phyloP scores from a whole-genome alignment of 2,888 invertebrate species.

The Myopa testacea region DNA sequence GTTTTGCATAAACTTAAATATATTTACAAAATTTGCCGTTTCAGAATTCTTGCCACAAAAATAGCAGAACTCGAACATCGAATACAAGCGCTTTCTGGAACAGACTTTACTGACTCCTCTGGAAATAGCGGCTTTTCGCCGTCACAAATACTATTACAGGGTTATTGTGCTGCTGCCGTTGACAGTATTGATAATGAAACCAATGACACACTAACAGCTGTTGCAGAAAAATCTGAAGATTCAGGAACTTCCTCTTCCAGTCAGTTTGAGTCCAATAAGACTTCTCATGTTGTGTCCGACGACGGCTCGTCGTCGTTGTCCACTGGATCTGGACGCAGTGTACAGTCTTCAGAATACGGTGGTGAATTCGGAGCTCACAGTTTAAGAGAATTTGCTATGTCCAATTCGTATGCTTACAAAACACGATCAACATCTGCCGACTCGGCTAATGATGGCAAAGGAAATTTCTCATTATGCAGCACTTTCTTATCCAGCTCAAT shows the following conservation, averaged over 20 bases:
- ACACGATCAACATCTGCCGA: slow-evolving; percentile 60
- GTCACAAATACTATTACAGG: slow-evolving; percentile 76
- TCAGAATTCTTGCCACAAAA: slow-evolving; percentile 82
- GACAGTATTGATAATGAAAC: slow-evolving; percentile 59
- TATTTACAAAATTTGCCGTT: neutral
- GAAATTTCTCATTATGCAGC: slow-evolving; percentile 1
- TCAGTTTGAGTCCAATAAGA: slow-evolving; percentile 56
- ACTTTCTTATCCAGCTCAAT: slow-evolving; percentile 57
- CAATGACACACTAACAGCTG: slow-evolving; percentile 53
- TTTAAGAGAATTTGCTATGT: slow-evolving; percentile 52
- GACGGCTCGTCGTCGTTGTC: slow-evolving; percentile 63
- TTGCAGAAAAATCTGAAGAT: slow-evolving; percentile 59
- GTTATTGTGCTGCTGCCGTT: slow-evolving; percentile 71
- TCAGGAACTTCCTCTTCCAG: slow-evolving; percentile 60
- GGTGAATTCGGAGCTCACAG: slow-evolving; percentile 52
- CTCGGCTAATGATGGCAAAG: slow-evolving; percentile 55
- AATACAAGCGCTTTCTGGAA: slow-evolving; percentile 74
- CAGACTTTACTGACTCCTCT: slow-evolving; percentile 49
- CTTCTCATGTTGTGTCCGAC: slow-evolving; percentile 57
- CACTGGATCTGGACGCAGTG: slow-evolving; percentile 64
- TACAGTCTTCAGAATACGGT: slow-evolving; percentile 66
- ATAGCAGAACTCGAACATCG: slow-evolving; percentile 86
- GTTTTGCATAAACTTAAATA: neutral
- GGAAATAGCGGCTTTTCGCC: slow-evolving; percentile 61
- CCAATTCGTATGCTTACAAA: slow-evolving; percentile 56